Conservation (phyloP, 2,888 invertebrate genomes). For the Automeris io region DNA sequence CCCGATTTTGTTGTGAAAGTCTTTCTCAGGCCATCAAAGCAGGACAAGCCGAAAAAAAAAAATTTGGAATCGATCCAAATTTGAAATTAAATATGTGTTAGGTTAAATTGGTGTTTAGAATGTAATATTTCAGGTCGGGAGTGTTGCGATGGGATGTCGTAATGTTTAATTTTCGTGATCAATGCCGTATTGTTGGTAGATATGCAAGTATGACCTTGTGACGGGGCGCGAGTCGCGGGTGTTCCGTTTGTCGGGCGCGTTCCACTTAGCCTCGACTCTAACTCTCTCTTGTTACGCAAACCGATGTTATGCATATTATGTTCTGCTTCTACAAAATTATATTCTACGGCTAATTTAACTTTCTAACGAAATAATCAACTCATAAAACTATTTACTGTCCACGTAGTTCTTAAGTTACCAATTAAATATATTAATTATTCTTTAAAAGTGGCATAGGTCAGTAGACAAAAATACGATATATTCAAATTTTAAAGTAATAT, state of each 20-base stretch:
- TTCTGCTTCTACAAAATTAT: slow-evolving; percentile 57
- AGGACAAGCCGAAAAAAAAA: too few relatives aligned
- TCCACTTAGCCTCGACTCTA: slow-evolving; percentile 54
- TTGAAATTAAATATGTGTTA: too few relatives aligned
- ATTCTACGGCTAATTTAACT: slow-evolving; percentile 54
- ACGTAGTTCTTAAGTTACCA: too few relatives aligned
- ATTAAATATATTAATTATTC: too few relatives aligned
- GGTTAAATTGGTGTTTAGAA: too few relatives aligned
- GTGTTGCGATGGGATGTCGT: slow-evolving; percentile 21
- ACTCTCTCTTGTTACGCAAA: slow-evolving; percentile 77
- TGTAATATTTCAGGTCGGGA: background rate
- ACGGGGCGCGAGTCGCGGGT: slow-evolving; percentile 44
- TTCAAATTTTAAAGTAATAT: too few relatives aligned
- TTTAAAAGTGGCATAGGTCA: too few relatives aligned
- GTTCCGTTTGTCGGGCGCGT: slow-evolving; percentile 65
- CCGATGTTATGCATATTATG: slow-evolving; percentile 73
- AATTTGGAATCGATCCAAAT: too few relatives aligned
- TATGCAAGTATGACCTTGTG: slow-evolving; percentile 46
- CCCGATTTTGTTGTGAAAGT: too few relatives aligned
- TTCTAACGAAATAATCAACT: slow-evolving; percentile 31
- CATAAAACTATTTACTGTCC: slow-evolving; percentile 1
- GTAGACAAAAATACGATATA: too few relatives aligned
- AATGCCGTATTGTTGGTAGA: background rate
- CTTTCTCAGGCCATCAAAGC: too few relatives aligned
- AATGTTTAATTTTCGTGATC: background rate